phyloP scores from a whole-genome alignment of 2,797 vertebrate genomes.

The Pitangus sulphuratus region DNA sequence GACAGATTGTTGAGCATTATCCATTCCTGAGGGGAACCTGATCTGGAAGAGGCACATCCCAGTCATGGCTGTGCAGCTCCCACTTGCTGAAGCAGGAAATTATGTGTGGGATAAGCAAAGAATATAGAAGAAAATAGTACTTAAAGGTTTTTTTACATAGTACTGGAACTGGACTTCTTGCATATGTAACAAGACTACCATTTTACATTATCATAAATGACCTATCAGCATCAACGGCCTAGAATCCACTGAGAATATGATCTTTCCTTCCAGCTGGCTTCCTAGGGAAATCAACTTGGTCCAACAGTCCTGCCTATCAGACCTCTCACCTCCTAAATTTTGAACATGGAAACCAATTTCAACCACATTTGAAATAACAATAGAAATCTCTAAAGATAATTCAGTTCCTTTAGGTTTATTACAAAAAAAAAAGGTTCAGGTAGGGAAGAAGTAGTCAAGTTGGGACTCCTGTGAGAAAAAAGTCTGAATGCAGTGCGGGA shows the following conservation, averaged over 20 bases:
- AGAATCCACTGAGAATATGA: not conserved
- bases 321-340: not conserved
- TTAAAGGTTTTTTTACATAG: not conserved
- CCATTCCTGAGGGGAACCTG: not conserved
- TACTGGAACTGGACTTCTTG: not conserved
- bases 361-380: not conserved
- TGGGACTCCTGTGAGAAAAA: not conserved
- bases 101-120: not conserved
- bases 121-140: not conserved
- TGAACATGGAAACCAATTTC: not conserved
- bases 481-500: not conserved
- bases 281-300: not conserved
- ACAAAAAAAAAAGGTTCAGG: not conserved
- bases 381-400: not conserved
- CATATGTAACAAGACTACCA: not conserved
- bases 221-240: not conserved
- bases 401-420: not conserved
- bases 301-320: not conserved
- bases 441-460: not conserved
- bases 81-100: not conserved
- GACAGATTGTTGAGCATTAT: not conserved
- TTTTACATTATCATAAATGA: not conserved
- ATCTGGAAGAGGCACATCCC: fast-evolving
- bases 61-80: not conserved
- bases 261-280: not conserved